These are phyloP conservation scores for Hirundo rustica DNA, from an alignment of 2,797 vertebrate genomes.

Conservation along the genomic window DNA sequence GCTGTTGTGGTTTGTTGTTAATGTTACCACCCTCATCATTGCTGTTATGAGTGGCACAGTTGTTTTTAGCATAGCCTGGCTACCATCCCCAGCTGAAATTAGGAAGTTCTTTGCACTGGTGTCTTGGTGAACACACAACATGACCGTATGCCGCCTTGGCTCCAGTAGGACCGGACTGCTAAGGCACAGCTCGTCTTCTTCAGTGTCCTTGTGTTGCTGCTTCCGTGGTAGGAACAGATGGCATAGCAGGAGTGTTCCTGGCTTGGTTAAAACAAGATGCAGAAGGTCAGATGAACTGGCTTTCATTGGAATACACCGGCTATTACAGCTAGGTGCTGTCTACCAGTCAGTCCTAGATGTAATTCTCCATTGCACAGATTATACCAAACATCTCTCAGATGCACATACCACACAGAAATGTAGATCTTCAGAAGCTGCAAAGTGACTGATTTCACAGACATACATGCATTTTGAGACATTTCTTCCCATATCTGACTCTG, in stretches of 20 bases:
- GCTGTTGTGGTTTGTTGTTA: background rate
- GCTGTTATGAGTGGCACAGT: background rate
- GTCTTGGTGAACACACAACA: background rate
- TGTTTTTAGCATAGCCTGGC: background rate
- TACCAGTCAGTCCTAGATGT: background rate
- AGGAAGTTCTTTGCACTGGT: background rate
- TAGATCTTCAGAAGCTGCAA: background rate
- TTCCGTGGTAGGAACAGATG: constrained; percentile 45
- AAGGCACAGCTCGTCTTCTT: background rate
- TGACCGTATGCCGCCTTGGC: background rate
- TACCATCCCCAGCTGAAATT: background rate
- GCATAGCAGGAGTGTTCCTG: background rate
- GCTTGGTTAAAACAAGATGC: constrained; percentile 1
- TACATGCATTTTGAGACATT: background rate
- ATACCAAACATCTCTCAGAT: background rate
- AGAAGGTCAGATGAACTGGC: background rate
- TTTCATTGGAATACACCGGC: background rate
- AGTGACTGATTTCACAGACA: background rate
- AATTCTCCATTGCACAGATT: background rate
- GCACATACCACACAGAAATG: background rate
- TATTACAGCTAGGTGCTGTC: background rate
- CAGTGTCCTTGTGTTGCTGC: background rate
- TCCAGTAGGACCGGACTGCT: background rate
- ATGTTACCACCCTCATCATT: background rate
- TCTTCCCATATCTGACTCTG: background rate